Conservation (phyloP, 1,140 invertebrate species). For the Pseudomyrmex pallidus region DNA sequence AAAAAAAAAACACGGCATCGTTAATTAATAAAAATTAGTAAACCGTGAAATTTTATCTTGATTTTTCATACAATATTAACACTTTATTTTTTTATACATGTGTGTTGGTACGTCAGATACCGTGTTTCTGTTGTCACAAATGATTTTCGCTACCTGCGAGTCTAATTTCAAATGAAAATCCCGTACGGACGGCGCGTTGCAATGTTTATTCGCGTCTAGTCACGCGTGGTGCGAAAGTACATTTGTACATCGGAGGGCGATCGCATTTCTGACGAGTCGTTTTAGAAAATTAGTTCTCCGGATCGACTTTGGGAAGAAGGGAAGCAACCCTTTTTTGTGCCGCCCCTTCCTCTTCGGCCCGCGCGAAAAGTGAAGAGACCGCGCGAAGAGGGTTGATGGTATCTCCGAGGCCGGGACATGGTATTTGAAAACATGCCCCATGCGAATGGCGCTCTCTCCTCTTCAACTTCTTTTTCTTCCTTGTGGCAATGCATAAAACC, state of each 20-base stretch:
- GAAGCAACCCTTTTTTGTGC: constrained; percentile 54
- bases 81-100: background rate
- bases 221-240: constrained; percentile 34
- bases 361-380: constrained; percentile 64
- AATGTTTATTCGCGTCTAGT: constrained; percentile 30
- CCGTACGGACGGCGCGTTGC: background rate
- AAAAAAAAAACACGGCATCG: too few relatives aligned
- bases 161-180: background rate
- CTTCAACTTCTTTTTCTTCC: constrained; percentile 12
- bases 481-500: constrained; percentile 15
- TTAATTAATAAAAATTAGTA: too few relatives aligned
- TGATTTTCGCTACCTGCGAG: constrained; percentile 14
- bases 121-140: background rate
- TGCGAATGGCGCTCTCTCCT: constrained; percentile 51
- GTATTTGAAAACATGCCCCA: constrained; percentile 71
- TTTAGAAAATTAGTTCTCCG: constrained; percentile 58
- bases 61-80: too few relatives aligned
- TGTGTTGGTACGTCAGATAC: background rate
- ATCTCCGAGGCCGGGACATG: constrained; percentile 45
- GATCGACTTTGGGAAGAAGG: constrained; percentile 37
- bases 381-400: constrained; percentile 58
- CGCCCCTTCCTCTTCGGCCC: background rate
- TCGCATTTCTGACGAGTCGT: constrained; percentile 19
- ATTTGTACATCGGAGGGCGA: constrained; percentile 26
- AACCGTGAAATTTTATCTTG: too few relatives aligned